Evolutionary conservation across 2,797 vertebrate species (phyloP), one percentile per base, ranked within the genome.

Genomic region (Hippopotamyrus pictus): DNA sequence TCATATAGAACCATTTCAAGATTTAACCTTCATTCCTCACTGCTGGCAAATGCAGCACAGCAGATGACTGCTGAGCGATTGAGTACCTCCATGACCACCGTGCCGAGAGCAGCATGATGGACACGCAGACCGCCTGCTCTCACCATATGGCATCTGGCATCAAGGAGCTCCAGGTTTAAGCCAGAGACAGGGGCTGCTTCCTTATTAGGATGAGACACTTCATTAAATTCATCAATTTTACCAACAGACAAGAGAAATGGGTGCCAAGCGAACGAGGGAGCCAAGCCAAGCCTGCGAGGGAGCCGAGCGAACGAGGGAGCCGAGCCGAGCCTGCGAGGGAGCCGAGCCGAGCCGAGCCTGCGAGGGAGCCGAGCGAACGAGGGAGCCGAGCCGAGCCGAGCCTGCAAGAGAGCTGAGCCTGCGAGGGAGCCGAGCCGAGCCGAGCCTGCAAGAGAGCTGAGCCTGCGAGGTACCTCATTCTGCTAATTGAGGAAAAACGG

Each of bases 401-500:
- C 37, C 3, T 0, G 3, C 37, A 3, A 3, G 37, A 3, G 37
- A 3, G 37, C 3, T 0, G 0, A 41, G 37, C 37, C 3, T 41
- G 37, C 3, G 37, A 2, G 33, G 33, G 33, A n/a, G n/a, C n/a
- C n/a, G n/a, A n/a, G n/a, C n/a, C n/a, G n/a, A n/a, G n/a, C n/a
- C n/a, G n/a, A n/a, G n/a, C n/a, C n/a, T n/a, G n/a, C n/a, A n/a
- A 44, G 41, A 0, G 44, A 9, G 48, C 48, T 2, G 8, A 2
- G 48, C 48, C 1, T n/a, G 29, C 11, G 41, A 84, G 25, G 51
- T 41, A n/a, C 88, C 22, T 48, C 17, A 54, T 84, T 46, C 37
- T 12, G 54, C 53, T 89, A 89, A 89, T 62, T 48, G 79, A 41
- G 12, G 22, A 46, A 48, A 84, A 89, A 46, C 62, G 37, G 57